Evolutionary conservation across 2,797 vertebrate species (phyloP), one percentile per base, ranked within the genome.

Genomic region (Linurgus olivaceus): DNA sequence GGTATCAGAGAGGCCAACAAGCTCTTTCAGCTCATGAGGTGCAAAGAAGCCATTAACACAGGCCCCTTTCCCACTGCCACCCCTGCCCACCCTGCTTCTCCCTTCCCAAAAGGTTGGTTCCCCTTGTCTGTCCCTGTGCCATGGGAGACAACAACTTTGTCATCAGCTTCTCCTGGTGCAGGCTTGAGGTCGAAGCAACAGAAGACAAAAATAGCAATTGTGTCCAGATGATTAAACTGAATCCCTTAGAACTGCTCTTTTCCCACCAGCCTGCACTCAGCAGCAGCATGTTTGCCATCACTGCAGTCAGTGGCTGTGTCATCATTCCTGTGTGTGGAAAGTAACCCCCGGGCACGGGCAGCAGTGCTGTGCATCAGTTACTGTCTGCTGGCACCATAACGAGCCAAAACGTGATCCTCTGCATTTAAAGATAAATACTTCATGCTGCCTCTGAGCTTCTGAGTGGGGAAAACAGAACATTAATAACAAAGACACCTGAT

Each of bases 1-100:
- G 17, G 20, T 1, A 0, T 31, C 1, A 3, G 52, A 38, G 55
- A 35, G 2, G 29, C 17, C 61, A 24, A 16, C 0, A 0, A 31
- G 21, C n/a, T 28, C 4, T 7, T 50, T 17, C 31, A 23, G 62
- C 37, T 54, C 13, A 2, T 4, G 17, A 58, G 17, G 38, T 8
- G 5, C 58, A 31, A 44, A 44, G 28, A 8, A 3, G 13, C 57
- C 4, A 1, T 1, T 2, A 38, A 7, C 2, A 1, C 24, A 16
- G 23, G 19, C 8, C 26, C 20, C 31, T 14, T 58, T 33, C 31
- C 10, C 4, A 0, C 11, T 2, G 3, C 31, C 10, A 4, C 10
- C 3, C 1, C 74, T 68, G 74, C n/a, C 62, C 23, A 6, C 20
- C 4, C 40, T 1, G 0, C 52, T 35, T 45, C 40, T 78, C 20